Base-by-base conservation (phyloP, 1,140 invertebrate genomes). In the Charaxes varanes region DNA sequence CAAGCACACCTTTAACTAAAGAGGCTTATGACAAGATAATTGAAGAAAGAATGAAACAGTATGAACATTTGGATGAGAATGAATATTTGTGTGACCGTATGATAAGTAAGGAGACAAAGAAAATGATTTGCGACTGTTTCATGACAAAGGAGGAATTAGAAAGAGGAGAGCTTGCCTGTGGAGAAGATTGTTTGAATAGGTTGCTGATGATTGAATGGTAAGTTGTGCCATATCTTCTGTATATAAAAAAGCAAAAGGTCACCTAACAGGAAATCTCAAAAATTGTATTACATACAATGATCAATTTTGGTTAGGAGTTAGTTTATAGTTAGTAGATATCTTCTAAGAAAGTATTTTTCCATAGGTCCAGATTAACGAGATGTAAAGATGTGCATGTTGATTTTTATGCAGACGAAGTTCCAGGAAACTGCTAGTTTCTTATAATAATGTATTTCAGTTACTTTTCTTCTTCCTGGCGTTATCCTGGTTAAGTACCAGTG, bases 131-230 rank as follows among this genome's bases (percentile, higher is more conserved):
- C 84, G 97, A 99, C 80, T 99, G 97, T 83, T 93, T 93, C 58
- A 85, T 96, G 41, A 94, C 94, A 2, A 91, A 92, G 73, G 94
- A 97, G 65, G 97, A 98, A 55, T 88, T 94, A 40, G 87, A 90
- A 17, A 83, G 91, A 43, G 94, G 94, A 1, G 91, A 96, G 73
- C 81, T 90, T 14, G 95, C 95, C 17, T 99, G 97, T 85, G 95
- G 95, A 0, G 94, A 97, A 66, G 96, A 98, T 80, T 99, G 97
- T 85, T 88, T 99, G 3, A 99, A 99, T 86, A 90, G 96, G 70
- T 88, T 99, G 70, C 89, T 99, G 3, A 96, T 98, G 92, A 98
- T 99, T 73, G 97, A 99, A 90, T 99, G 97, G 94, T 95, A 87
- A 86, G 72, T n/a, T n/a, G n/a, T n/a, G n/a, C n/a, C n/a, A n/a